Base-by-base conservation (phyloP, 2,797 vertebrate species). In the Liparis tanakae region DNA sequence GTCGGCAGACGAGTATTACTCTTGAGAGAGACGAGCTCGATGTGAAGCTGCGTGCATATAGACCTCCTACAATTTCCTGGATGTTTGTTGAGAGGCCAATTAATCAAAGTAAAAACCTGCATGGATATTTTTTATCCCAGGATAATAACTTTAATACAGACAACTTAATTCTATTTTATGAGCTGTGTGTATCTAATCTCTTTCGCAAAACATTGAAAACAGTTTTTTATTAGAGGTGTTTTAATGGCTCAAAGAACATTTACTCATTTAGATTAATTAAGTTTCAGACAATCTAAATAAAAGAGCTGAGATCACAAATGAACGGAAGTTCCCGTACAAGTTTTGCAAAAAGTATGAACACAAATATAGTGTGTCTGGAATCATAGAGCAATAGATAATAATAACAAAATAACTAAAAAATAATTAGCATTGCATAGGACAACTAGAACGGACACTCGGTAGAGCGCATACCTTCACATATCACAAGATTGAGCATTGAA, bases 101-200 rank as follows among this genome's bases (percentile, higher is more conserved):
- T 37, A 58, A 5, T 58, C 9, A 1, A 58, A 18, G 30, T 41
- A 15, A 37, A 5, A n/a, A n/a, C n/a, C n/a, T n/a, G n/a, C 59
- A 18, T 56, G 70, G 48, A 20, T 43, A 14, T 0, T 15, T 46
- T 59, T 39, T 2, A 59, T 37, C 10, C 44, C 5, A 8, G 46
- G 10, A 60, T 53, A 78, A 46, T 61, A 30, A 64, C 7, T 25
- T 6, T 37, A 48, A 62, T 30, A 13, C 33, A 53, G 30, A 12
- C 53, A 14, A 36, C 54, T 51, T 15, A 18, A 25, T 22, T 50
- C 0, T 13, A 34, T 5, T 67, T 64, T 39, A 60, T 50, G 55
- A 58, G 15, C 44, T 54, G 18, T n/a, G 36, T 46, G 13, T 10
- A 4, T 30, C 43, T 13, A 53, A 7, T 53, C 30, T 78, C 13